Conservation (phyloP, 2,888 invertebrate species). For the Ctenicera cuprea region DNA sequence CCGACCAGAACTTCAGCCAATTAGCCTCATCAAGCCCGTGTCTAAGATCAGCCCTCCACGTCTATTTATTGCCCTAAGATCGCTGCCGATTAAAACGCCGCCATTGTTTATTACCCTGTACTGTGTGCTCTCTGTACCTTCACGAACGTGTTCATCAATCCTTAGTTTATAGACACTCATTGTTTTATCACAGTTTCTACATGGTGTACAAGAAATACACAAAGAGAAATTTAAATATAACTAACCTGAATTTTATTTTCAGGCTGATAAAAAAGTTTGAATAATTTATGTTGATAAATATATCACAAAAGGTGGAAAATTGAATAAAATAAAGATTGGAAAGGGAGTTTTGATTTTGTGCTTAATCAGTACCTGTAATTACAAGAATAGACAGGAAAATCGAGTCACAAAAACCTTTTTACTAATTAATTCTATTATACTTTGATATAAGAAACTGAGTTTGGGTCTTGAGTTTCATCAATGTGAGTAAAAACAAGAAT, state of each 20-base stretch:
- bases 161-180: slow-evolving; percentile 47
- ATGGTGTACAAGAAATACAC: neutral
- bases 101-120: slow-evolving; percentile 58
- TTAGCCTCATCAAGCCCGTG: slow-evolving; percentile 59
- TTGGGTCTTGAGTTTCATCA: too few relatives aligned
- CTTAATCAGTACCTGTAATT: too few relatives aligned
- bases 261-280: neutral
- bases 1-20: slow-evolving; percentile 58
- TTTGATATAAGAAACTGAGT: too few relatives aligned
- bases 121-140: slow-evolving; percentile 51
- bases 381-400: too few relatives aligned
- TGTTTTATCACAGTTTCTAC: slow-evolving; percentile 44
- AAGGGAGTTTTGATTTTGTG: too few relatives aligned
- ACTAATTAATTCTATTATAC: too few relatives aligned
- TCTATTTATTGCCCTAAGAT: slow-evolving; percentile 59
- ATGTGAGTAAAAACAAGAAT: too few relatives aligned
- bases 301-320: too few relatives aligned
- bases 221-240: slow-evolving; percentile 3
- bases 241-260: neutral
- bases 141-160: slow-evolving; percentile 56
- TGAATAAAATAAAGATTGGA: too few relatives aligned
- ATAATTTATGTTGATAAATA: too few relatives aligned
- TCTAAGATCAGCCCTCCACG: slow-evolving; percentile 59
- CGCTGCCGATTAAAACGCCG: slow-evolving; percentile 59
- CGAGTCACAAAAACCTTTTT: too few relatives aligned